Evolutionary conservation across 1,140 invertebrate species (phyloP).

Genomic region (Panagrolaimus sp.): DNA sequence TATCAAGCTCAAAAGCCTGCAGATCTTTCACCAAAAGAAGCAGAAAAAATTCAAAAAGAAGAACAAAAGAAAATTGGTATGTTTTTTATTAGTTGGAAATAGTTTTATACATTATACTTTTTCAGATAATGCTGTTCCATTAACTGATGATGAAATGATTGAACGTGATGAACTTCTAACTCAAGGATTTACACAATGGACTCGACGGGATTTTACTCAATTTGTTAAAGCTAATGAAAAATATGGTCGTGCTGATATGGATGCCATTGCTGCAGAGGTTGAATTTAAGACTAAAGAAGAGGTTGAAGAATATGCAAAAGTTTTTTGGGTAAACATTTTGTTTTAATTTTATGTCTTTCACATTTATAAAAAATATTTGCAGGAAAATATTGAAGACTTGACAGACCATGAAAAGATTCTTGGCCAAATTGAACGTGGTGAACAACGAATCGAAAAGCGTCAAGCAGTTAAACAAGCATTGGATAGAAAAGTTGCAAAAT

Average conservation of each 20-base stretch:
- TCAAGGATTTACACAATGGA: slow-evolving; percentile 63
- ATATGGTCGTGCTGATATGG: slow-evolving; percentile 93
- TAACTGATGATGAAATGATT: slow-evolving; percentile 78
- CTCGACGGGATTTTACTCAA: slow-evolving; percentile 82
- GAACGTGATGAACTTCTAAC: slow-evolving; percentile 87
- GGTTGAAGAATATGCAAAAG: slow-evolving; percentile 83
- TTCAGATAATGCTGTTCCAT: slow-evolving; percentile 76
- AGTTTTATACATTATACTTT: too few species aligned
- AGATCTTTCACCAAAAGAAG: slow-evolving; percentile 80
- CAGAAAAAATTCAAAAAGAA: slow-evolving; percentile 82
- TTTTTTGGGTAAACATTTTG: slow-evolving; percentile 99
- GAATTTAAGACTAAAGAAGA: slow-evolving; percentile 90
- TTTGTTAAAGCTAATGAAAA: slow-evolving; percentile 98
- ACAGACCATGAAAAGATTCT: slow-evolving; percentile 89
- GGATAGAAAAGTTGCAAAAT: slow-evolving; percentile 87
- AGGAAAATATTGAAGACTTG: slow-evolving; percentile 78
- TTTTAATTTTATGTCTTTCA: slow-evolving; percentile 82
- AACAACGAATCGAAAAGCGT: slow-evolving; percentile 89
- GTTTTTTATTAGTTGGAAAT: too few species aligned
- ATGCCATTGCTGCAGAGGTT: slow-evolving; percentile 93
- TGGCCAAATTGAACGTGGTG: slow-evolving; percentile 94
- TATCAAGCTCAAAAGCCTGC: slow-evolving; percentile 87
- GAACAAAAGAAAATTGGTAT: slow-evolving; percentile 82
- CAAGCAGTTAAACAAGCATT: slow-evolving; percentile 93
- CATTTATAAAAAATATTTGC: slow-evolving; percentile 75